Base-by-base conservation (phyloP, 2,888 invertebrate species). In the Xestobium rufovillosum region DNA sequence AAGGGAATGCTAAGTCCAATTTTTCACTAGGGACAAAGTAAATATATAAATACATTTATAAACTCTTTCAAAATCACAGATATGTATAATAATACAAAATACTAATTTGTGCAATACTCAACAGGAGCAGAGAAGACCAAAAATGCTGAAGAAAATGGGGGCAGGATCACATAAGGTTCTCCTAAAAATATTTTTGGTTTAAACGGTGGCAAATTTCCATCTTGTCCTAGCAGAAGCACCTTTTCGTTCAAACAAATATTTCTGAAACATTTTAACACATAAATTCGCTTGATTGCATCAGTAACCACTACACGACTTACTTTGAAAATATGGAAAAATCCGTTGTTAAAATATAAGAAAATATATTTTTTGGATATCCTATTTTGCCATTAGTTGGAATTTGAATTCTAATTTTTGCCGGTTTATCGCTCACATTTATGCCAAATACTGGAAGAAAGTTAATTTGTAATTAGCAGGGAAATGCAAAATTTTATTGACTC, bases 401-500 rank as follows among this genome's bases (percentile, higher is more conserved):
- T 72, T 64, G 2, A 72, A 73, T 48, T 72, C 67, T 13, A 80
- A 80, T 63, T 42, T 59, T 62, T 1, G 60, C 67, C 45, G 66
- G 61, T 8, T 58, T 57, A 57, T 70, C 66, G 44, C 70, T 66
- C 40, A 80, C 61, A 60, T 80, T 80, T 6, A 78, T 54, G 32
- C 76, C 80, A 59, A 72, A 80, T 32, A 80, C 55, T 60, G 36
- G 26, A 51, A 53, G 37, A 30, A 44, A 28, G 34, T 3, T 31
- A 36, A 40, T 29, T 37, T 15, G n/a, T n/a, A n/a, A 16, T 26
- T 17, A 3, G 33, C 27, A 25, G 34, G 14, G 14, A 33, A 25
- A 12, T 17, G 11, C 4, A 16, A 4, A 34, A 11, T 26, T 16
- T 31, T 9, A n/a, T 9, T 16, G 13, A 23, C 12, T 25, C 29